Base-by-base conservation (phyloP, 2,113 vertebrate genomes). In the Takifugu bimaculatus region DNA sequence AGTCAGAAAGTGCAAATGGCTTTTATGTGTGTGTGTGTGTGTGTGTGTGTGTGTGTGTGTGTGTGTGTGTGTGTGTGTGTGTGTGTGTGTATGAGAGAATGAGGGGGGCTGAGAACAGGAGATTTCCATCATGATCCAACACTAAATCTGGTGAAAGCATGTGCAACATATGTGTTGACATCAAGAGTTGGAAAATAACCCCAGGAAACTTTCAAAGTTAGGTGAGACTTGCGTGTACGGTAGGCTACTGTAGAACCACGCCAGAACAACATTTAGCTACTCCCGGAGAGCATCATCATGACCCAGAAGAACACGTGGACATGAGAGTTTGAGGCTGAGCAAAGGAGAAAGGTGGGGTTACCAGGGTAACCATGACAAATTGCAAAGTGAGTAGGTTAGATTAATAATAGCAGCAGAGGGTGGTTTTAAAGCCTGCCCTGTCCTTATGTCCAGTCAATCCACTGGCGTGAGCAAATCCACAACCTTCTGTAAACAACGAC, bases 391-490 rank as follows among this genome's bases (percentile, higher is more conserved):
- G 53, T 58, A 72, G 81, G 75, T 81, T 72, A 62, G 63, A 74
- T 87, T 93, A 91, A 92, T 90, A 91, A 91, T 90, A 92, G 88
- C 42, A 58, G 9, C 61, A 64, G 54, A 74, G 49, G 60, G 65
- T 52, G 57, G 72, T 70, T 28, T 57, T 62, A 47, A 60, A 74
- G 60, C 71, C 39, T 60, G 47, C 43, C 3, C 54, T 71, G 72
- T 20, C 20, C 20, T 20, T 20, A 20, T 20, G 20, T 20, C 20
- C 20, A 75, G 71, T 80, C 72, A 74, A 81, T 48, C 73, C 56
- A 47, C 91, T 90, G 92, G 91, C 95, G 93, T 96, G 95, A 95
- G 92, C 94, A 96, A 93, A 78, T 85, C 87, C 90, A 90, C 88
- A 87, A 90, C 79, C 84, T 90, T 92, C 91, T 92, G 93, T 91